Evolutionary conservation across 1,140 invertebrate genomes (phyloP).

Genomic region (Hylaeus anthracinus): DNA sequence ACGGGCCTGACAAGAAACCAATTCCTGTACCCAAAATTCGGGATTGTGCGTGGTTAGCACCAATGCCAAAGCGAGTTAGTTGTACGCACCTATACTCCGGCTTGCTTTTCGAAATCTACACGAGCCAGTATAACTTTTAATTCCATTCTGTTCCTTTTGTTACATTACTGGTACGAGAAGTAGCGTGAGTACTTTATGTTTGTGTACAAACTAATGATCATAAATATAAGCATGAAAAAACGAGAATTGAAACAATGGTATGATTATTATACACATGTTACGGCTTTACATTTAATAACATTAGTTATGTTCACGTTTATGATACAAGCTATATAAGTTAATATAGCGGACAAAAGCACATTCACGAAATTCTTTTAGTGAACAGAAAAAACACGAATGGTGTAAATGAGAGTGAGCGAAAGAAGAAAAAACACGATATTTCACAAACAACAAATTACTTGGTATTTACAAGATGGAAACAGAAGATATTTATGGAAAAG

Average conservation of each 20-base stretch:
- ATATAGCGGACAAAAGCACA: conserved; percentile 30
- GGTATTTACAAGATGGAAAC: conserved; percentile 8
- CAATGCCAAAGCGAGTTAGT: conserved; percentile 78
- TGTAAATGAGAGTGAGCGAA: background rate
- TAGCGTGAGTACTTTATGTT: conserved; percentile 43
- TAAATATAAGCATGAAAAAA: conserved; percentile 42
- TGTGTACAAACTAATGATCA: conserved; percentile 40
- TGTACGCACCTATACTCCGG: conserved; percentile 73
- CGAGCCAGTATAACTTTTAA: conserved; percentile 40
- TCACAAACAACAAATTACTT: conserved; percentile 15
- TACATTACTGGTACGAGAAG: conserved; percentile 44
- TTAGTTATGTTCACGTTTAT: conserved; percentile 12
- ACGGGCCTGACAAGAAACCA: conserved; percentile 85
- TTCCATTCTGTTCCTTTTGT: conserved; percentile 41
- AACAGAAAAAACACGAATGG: conserved; percentile 2
- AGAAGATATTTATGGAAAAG: background rate
- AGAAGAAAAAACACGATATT: background rate
- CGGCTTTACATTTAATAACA: conserved; percentile 6
- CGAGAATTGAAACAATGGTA: conserved; percentile 21
- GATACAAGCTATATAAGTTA: conserved; percentile 26
- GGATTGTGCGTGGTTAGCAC: conserved; percentile 79
- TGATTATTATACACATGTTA: conserved; percentile 19
- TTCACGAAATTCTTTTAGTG: background rate
- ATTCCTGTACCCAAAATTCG: conserved; percentile 80
- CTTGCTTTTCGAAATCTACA: conserved; percentile 63